Evolutionary conservation across 37 sponge, comb jelly and placozoan species (phyloP), one percentile per base, ranked within the genome.

Genomic region (Dysidea cf. avara): DNA sequence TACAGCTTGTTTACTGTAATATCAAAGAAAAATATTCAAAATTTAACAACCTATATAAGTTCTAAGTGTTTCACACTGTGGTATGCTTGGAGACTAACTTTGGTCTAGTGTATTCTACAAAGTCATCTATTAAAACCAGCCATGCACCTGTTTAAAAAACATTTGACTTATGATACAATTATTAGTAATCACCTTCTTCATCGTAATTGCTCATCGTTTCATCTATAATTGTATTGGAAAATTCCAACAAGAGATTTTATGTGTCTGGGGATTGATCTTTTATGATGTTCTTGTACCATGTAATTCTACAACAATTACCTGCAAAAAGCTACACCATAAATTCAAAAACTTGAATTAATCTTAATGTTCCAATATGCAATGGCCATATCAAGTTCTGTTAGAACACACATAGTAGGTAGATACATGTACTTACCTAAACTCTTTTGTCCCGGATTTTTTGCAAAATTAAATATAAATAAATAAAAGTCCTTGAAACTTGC

Each of bases 51-150:
- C 26, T 28, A 24, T 9, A 30, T n/a, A n/a, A n/a, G n/a, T n/a
- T n/a, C 17, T 61, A 61, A 35, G 21, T 31, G 64, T 31, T 57
- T 38, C 28, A 31, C 35, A 11, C 12, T 11, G 64, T 63, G 21
- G 34, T n/a, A 33, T 53, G 37, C 56, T 53, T 31, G 16, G n/a
- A 39, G 2, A 33, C 33, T 3, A 95, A 17, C n/a, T 81, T 60
- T 53, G 91, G 94, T 43, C 78, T 56, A 13, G 90, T 87, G 76
- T 84, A 97, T 53, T 91, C 95, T 12, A 97, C 99, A 74, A 97
- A 97, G 46, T 97, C 99, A 80, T 97, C 99, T 30, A 97, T 97
- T 7, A 97, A 68, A 20, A 94, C 92, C 26, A 95, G 99, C 99
- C 99, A 97, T n/a, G 99, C 99, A 21, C 99, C 99, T 97, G 66